Evolutionary conservation across 2,888 invertebrate species (phyloP), one percentile per base, ranked within the genome.

Genomic region (Polymixis flavicincta): DNA sequence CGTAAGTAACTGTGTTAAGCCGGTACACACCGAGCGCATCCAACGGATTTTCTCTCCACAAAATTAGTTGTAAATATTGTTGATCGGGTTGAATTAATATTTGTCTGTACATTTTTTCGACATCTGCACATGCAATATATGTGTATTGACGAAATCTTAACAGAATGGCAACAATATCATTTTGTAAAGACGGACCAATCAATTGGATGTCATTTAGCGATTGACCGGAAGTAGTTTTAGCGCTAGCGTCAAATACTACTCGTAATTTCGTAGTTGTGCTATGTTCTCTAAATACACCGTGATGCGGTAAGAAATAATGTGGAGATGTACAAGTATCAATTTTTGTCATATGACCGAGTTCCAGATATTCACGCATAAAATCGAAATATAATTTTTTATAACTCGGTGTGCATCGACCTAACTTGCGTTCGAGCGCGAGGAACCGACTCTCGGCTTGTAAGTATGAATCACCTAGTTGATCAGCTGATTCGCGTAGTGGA

Each of bases 291-390:
- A 54, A 37, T n/a, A 67, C 1, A 25, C 67, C 67, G 13, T 67
- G 67, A 67, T 67, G 67, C 54, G 67, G 67, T 25, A 67, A 42
- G 19, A 67, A 67, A 25, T 67, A 42, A 67, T 67, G 67, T 67
- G 67, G 54, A 55, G 66, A 54, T 54, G 54, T 9, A 68, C 55
- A 68, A 42, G n/a, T 67, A 42, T 55, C 25, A 42, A 67, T 55
- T 68, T 68, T 57, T 1, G 55, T 45, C 67, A 55, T 68, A 14
- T 68, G 55, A 55, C 67, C 42, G 42, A 68, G 67, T 68, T 55
- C 55, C 1, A 67, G 42, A 55, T 67, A 67, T 66, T 66, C 66
- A n/a, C 66, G 55, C 42, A 67, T 55, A 55, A 67, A 67, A 19
- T 55, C 67, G 0, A 45, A 57, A 14, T 68, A 68, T 22, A 57